Evolutionary conservation across 2,797 vertebrate species (phyloP).

Genomic region (Malurus leucopterus): DNA sequence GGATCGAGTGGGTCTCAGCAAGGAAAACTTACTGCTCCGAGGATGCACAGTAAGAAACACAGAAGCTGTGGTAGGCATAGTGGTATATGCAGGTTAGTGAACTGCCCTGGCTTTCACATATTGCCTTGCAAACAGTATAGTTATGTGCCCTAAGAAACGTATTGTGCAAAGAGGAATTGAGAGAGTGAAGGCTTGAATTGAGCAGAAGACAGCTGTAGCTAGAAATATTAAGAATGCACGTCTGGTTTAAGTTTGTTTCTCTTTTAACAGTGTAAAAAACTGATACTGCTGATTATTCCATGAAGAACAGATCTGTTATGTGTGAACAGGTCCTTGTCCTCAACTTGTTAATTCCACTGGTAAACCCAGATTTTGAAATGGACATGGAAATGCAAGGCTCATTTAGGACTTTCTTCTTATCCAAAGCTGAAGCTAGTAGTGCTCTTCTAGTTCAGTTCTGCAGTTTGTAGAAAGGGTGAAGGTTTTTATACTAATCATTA

Average conservation of each 20-base stretch:
- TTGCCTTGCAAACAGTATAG: not conserved
- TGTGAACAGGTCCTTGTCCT: not conserved
- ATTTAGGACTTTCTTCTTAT: not conserved
- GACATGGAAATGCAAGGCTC: not conserved
- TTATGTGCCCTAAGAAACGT: not conserved
- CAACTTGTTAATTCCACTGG: not conserved
- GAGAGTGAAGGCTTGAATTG: not conserved
- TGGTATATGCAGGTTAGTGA: constrained; percentile 90
- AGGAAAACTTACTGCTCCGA: constrained; percentile 88
- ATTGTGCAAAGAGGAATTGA: not conserved
- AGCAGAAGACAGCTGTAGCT: not conserved
- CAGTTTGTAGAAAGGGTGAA: not conserved
- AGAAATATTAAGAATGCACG: not conserved
- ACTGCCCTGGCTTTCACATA: not conserved
- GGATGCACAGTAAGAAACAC: constrained; percentile 93
- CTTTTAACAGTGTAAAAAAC: not conserved
- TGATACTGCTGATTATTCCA: not conserved
- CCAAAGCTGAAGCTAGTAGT: not conserved
- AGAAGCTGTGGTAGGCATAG: constrained; percentile 88
- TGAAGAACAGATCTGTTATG: not conserved
- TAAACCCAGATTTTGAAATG: not conserved
- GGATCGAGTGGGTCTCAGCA: constrained; percentile 83
- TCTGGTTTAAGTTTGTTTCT: not conserved
- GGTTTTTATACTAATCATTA: not conserved
- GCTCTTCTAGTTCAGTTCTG: not conserved